phyloP scores from a whole-genome alignment of 2,888 invertebrate species.

The Mythimna loreyi region DNA sequence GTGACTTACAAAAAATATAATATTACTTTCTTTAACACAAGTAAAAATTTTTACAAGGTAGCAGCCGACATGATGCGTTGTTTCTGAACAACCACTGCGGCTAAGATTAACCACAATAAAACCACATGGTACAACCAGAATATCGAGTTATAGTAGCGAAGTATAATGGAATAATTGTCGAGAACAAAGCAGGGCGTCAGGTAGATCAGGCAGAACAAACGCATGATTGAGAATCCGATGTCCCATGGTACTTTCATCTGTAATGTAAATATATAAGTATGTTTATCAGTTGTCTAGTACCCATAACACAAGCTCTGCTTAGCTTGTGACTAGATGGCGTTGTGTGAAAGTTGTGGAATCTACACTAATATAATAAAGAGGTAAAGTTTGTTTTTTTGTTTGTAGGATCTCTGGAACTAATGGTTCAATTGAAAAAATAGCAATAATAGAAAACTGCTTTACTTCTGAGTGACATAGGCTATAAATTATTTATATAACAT shows the following conservation, averaged over 20 bases:
- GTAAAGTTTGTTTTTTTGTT: too few species aligned
- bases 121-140: constrained; percentile 84
- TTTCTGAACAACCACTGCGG: constrained; percentile 68
- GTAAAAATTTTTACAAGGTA: constrained; percentile 8
- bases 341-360: too few species aligned
- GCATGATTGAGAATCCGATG: constrained; percentile 85
- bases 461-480: too few species aligned
- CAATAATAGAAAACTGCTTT: too few species aligned
- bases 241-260: constrained; percentile 91
- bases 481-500: too few species aligned
- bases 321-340: too few species aligned
- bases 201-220: constrained; percentile 82
- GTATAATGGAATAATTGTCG: constrained; percentile 65
- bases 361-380: too few species aligned
- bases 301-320: too few species aligned
- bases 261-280: constrained; percentile 68
- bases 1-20: constrained; percentile 4
- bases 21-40: constrained; percentile 9
- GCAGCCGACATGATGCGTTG: constrained; percentile 17
- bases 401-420: too few species aligned
- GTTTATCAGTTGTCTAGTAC: too few species aligned
- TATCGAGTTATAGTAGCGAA: constrained; percentile 84
- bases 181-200: constrained; percentile 83
- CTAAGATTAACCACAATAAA: constrained; percentile 72
- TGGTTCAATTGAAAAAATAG: too few species aligned